Evolutionary conservation across 2,797 vertebrate genomes (phyloP), one percentile per base, ranked within the genome.

Genomic region (Rhynchonycteris naso): DNA sequence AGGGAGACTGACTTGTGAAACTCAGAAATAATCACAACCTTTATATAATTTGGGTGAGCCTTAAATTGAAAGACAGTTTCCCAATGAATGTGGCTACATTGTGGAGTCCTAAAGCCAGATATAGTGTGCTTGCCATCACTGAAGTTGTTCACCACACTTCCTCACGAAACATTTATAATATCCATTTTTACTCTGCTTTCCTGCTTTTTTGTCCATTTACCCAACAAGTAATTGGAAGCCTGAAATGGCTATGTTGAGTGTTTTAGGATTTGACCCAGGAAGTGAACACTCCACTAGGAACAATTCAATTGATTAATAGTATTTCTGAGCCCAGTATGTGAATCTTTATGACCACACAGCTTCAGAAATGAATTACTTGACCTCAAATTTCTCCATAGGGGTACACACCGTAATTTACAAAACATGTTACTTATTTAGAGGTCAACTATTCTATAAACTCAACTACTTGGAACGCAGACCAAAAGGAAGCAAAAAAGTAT

Each of bases 111-210:
- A 79, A 93, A 94, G 82, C 86, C 88, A 72, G 71, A 76, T 79
- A 30, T 54, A 80, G 84, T 89, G 22, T n/a, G 88, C 69, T 92
- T 95, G 66, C 82, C 85, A 63, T 96, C 65, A 47, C 66, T 65
- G 65, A 91, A 78, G 71, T 81, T 91, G 63, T 97, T 97, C 91
- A 92, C 94, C 71, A 96, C 79, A 93, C 95, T 96, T 93, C 76
- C 95, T 28, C 72, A 86, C 72, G 83, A 80, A 86, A 94, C 74
- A 96, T 97, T 97, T 96, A 97, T 92, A 91, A 66, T 66, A 78
- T 92, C 90, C 82, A 96, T 97, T 97, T 96, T 92, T 88, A 88
- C 68, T 90, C 90, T 92, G 83, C 96, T 96, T 97, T 96, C 93
- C 96, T 97, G 96, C 95, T 95, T 95, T 81, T 96, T 80, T 93